phyloP scores from a whole-genome alignment of 2,113 vertebrate genomes.

The Carettochelys insculpta region DNA sequence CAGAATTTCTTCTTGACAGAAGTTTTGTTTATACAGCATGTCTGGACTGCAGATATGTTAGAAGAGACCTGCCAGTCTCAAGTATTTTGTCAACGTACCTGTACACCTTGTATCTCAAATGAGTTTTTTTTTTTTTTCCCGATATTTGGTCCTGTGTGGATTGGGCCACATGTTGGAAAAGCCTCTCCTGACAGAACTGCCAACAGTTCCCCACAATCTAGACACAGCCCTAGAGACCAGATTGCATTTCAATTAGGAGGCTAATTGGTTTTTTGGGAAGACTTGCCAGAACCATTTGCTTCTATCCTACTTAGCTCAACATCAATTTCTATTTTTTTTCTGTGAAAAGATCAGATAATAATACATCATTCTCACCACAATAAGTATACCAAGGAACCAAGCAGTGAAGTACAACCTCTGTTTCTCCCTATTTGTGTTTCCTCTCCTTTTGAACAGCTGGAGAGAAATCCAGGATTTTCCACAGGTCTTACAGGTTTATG shows the following conservation, averaged over 20 bases:
- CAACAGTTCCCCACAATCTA: no score
- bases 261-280: background rate
- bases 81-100: no score
- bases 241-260: background rate
- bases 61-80: no score
- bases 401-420: background rate
- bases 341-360: background rate
- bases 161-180: no score
- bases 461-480: background rate
- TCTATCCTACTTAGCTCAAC: background rate
- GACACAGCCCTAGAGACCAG: no score
- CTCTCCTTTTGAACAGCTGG: background rate
- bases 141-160: no score
- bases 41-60: no score
- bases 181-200: no score
- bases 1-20: no score
- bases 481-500: background rate
- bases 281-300: background rate
- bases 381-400: background rate
- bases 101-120: no score
- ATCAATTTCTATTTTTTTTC: background rate
- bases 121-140: no score
- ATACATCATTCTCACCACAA: background rate
- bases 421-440: background rate
- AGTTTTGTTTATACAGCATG: no score